phyloP scores from a whole-genome alignment of 2,888 invertebrate species.

The Macaria notata region DNA sequence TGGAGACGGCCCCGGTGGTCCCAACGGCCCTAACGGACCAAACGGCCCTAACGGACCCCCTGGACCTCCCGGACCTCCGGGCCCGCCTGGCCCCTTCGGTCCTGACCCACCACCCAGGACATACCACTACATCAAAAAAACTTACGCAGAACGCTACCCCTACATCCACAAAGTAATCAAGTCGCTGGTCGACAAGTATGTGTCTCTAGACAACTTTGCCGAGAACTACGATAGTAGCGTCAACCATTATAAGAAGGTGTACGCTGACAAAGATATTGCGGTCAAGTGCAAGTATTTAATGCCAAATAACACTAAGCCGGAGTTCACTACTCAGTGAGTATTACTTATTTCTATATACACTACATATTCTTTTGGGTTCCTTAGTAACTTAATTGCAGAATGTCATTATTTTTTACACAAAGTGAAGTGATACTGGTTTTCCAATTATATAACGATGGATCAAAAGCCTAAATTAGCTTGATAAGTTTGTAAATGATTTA shows the following conservation, averaged over 20 bases:
- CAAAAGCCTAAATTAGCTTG: no score
- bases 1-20: conserved; percentile 34
- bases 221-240: conserved; percentile 49
- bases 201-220: conserved; percentile 56
- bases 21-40: conserved; percentile 22
- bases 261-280: conserved; percentile 57
- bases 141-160: conserved; percentile 65
- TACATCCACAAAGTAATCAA: conserved; percentile 64
- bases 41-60: conserved; percentile 31
- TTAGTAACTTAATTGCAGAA: no score
- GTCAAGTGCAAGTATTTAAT: conserved; percentile 63
- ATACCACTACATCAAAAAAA: conserved; percentile 57
- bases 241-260: conserved; percentile 54
- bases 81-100: conserved; percentile 33
- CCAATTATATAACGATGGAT: no score
- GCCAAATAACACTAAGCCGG: conserved; percentile 45
- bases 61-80: conserved; percentile 39
- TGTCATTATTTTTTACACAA: no score
- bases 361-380: no score
- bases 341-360: neutral
- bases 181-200: conserved; percentile 58
- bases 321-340: conserved; percentile 49
- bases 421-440: no score
- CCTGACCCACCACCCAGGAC: conserved; percentile 32
- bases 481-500: no score